These are phyloP conservation scores for Brachionus paranguensis DNA, from an alignment of 1,140 invertebrate genomes.

Conservation along the genomic window DNA sequence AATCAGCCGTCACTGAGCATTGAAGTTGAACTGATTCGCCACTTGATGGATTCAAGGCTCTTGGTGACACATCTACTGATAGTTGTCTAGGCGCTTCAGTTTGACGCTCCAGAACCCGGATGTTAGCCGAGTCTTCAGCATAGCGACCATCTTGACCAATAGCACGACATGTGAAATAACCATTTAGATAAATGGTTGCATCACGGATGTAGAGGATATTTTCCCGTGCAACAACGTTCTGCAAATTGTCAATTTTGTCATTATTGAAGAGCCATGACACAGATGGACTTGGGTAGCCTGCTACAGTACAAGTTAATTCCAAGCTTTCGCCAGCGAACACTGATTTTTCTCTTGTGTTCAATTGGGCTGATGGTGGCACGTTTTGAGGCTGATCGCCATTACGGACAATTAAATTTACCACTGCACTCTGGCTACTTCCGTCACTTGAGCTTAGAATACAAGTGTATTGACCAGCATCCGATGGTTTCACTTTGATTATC, in stretches of 20 bases:
- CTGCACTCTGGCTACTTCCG: not conserved
- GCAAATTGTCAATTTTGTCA: slow-evolving; percentile 5
- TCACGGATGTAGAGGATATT: not conserved
- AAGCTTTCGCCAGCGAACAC: not conserved
- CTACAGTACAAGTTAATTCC: not conserved
- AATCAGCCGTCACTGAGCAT: not conserved
- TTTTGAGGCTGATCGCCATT: not conserved
- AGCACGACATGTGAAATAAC: slow-evolving; percentile 3
- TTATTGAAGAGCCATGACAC: not conserved
- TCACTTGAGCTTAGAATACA: slow-evolving; percentile 39
- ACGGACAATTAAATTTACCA: slow-evolving; percentile 5
- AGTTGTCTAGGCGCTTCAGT: not conserved
- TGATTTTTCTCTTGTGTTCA: slow-evolving; percentile 15
- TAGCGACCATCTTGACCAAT: slow-evolving; percentile 4
- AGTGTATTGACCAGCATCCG: slow-evolving; percentile 31
- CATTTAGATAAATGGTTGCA: not conserved
- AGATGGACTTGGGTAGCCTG: not conserved
- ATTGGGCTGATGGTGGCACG: not conserved
- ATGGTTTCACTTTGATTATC: slow-evolving; percentile 22
- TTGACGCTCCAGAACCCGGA: not conserved
- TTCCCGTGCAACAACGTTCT: not conserved
- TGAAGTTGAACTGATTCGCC: not conserved
- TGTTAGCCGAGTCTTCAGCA: slow-evolving; percentile 1
- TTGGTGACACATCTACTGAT: not conserved
- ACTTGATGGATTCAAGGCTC: not conserved